A percentile compares a stretch with the other conserved stretches of the same genome.
Evolutionary conservation across 2,113 vertebrate species (phyloP).

Genomic region (Acanthisitta chloris): DNA sequence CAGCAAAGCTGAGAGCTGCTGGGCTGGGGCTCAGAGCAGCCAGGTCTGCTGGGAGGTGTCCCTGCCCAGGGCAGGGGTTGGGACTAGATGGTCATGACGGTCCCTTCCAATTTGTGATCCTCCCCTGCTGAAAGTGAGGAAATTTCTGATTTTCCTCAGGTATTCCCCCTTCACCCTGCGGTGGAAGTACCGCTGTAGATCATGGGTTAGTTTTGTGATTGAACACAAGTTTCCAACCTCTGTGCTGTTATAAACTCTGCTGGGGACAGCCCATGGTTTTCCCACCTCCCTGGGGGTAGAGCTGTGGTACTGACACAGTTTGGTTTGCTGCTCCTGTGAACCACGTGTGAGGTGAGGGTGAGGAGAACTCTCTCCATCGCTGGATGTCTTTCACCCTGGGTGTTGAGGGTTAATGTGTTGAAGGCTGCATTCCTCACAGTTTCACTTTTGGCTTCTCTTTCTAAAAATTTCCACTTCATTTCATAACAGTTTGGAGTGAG

Average conservation of each 20-base stretch:
- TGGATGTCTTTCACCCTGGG: neutral
- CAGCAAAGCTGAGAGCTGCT: neutral
- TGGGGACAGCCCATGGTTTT: neutral
- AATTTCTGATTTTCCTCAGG: neutral
- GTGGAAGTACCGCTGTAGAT: neutral
- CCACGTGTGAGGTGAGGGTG: accelerated
- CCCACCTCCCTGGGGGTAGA: neutral
- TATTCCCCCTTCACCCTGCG: neutral
- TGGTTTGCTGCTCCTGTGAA: neutral
- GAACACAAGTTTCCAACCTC: neutral
- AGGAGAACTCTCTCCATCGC: neutral
- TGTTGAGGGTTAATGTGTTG: neutral
- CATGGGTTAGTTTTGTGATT: neutral
- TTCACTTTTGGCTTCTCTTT: constrained; percentile 36
- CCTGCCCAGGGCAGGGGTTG: neutral
- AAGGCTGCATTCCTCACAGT: neutral
- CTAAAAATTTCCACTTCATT: constrained; percentile 49
- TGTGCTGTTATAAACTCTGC: neutral
- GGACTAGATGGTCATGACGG: neutral
- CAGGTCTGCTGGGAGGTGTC: too few relatives aligned
- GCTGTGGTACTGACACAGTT: accelerated
- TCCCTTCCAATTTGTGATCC: neutral
- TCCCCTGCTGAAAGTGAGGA: neutral
- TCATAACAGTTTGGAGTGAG: constrained; percentile 21
- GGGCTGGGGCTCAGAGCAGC: too few relatives aligned